Evolutionary conservation across 2,888 invertebrate species (phyloP).

Genomic region (Mechanitis messenoides): DNA sequence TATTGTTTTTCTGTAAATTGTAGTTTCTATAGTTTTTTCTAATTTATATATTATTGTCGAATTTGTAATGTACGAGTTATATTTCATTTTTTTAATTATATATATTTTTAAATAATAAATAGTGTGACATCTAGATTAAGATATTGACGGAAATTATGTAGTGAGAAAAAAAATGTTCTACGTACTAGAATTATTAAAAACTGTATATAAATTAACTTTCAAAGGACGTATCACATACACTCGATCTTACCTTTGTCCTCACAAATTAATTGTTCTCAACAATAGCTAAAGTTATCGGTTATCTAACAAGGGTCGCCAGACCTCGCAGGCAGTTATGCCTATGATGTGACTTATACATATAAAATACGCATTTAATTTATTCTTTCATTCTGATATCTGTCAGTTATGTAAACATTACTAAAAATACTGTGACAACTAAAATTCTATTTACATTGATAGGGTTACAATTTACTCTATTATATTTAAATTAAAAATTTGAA

Average conservation of each 20-base stretch:
- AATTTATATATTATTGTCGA: too few species aligned
- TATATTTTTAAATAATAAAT: too few species aligned
- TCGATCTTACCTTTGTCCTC: constrained; percentile 21
- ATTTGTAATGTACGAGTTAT: too few species aligned
- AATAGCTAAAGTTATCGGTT: constrained; percentile 26
- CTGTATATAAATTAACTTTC: constrained; percentile 8
- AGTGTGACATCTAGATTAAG: too few species aligned
- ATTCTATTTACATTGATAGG: constrained; percentile 7
- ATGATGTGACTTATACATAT: too few species aligned
- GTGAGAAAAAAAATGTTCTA: background rate
- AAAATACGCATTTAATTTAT: too few species aligned
- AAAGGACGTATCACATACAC: constrained; percentile 16
- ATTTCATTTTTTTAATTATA: too few species aligned
- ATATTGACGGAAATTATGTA: too few species aligned
- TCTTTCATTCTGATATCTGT: too few species aligned
- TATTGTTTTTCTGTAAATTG: too few species aligned
- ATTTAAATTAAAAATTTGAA: constrained; percentile 28
- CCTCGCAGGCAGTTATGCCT: background rate
- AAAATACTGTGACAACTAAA: background rate
- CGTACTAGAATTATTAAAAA: constrained; percentile 6
- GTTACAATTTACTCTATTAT: constrained; percentile 14
- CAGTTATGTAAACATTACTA: background rate
- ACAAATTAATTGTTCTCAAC: constrained; percentile 23
- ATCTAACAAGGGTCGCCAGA: constrained; percentile 10
- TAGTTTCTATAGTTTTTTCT: too few species aligned